phyloP scores from a whole-genome alignment of 2,113 vertebrate genomes.

The Pygoscelis antarcticus region DNA sequence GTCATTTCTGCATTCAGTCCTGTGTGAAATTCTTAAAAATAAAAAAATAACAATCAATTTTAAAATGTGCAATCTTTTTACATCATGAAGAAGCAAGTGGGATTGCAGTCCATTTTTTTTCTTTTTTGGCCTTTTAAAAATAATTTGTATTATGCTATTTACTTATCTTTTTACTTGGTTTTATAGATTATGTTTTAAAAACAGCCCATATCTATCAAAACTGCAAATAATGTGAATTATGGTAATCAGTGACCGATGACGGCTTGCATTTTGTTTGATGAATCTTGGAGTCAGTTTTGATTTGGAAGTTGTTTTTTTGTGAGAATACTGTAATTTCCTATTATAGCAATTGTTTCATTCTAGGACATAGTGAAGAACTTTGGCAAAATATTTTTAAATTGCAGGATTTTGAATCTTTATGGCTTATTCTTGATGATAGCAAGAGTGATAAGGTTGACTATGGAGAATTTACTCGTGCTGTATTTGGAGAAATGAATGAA shows the following conservation, averaged over 20 bases:
- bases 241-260: neutral
- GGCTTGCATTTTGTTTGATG: neutral
- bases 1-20: neutral
- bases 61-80: neutral
- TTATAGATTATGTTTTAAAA: neutral
- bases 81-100: neutral
- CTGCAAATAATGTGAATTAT: neutral
- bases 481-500: slow-evolving; percentile 86
- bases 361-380: neutral
- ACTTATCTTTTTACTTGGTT: neutral
- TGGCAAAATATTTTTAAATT: slow-evolving; percentile 17
- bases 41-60: neutral
- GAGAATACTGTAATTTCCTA: neutral
- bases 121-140: neutral
- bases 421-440: slow-evolving; percentile 69
- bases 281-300: neutral
- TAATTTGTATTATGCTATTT: neutral
- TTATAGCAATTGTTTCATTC: neutral
- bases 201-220: neutral
- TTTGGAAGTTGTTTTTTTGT: neutral
- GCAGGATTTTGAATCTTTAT: slow-evolving; percentile 79
- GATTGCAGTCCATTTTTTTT: neutral
- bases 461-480: slow-evolving; percentile 65
- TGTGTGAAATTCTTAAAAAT: neutral
- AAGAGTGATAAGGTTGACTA: slow-evolving; percentile 62